Conservation (phyloP, 2,113 vertebrate species). For the Leptodactylus fuscus region DNA sequence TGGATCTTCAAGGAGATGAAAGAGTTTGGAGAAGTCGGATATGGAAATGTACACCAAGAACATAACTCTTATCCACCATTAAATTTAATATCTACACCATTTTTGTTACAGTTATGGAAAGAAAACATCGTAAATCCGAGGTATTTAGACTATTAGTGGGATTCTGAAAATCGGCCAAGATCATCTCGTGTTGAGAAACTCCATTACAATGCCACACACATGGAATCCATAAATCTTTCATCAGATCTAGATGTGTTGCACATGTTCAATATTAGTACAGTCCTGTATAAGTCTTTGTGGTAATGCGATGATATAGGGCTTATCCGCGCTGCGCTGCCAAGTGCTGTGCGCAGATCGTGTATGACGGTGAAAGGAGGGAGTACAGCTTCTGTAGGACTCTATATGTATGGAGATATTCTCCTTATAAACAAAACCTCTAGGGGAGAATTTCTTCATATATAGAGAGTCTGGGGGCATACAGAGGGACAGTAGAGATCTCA, state of each 20-base stretch:
- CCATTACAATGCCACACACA: background rate
- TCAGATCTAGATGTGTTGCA: background rate
- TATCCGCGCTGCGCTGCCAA: too few species aligned
- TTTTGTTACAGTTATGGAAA: background rate
- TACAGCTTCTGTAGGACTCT: too few species aligned
- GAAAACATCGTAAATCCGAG: slow-evolving; percentile 6
- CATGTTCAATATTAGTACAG: background rate
- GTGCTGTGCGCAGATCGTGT: background rate
- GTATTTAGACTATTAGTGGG: background rate
- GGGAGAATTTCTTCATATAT: too few species aligned
- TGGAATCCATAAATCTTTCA: background rate
- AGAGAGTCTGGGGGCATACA: too few species aligned
- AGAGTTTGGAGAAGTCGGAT: background rate
- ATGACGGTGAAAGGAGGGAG: background rate
- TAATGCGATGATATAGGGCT: background rate
- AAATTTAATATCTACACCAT: background rate
- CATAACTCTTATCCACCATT: background rate
- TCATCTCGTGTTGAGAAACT: background rate
- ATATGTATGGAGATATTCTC: too few species aligned
- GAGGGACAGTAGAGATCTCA: too few species aligned
- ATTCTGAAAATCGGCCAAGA: slow-evolving; percentile 1
- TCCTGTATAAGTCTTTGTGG: background rate
- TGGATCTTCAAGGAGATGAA: background rate
- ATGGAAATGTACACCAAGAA: background rate
- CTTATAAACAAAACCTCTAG: too few species aligned